Evolutionary conservation across 30 jellyfish, hydroid and myxozoan species (phyloP).

Genomic region (Aurelia coerulea): DNA sequence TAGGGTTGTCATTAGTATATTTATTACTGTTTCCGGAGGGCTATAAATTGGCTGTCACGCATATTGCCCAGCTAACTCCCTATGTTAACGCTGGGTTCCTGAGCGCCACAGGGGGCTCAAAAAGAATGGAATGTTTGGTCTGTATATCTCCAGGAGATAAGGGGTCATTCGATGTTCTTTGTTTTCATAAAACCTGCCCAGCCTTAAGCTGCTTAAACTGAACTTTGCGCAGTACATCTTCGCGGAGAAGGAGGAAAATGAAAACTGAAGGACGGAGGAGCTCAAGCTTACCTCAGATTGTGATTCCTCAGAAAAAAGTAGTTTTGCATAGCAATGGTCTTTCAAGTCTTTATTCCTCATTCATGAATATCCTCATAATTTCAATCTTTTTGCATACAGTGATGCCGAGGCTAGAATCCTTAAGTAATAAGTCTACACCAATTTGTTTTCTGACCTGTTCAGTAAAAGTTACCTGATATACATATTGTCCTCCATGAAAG

Average conservation of each 20-base stretch:
- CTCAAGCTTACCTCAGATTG: no score
- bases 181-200: conserved; percentile 60
- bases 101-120: conserved; percentile 64
- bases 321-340: no score
- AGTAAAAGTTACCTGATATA: no score
- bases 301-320: no score
- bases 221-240: conserved; percentile 26
- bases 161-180: conserved; percentile 69
- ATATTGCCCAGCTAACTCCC: conserved; percentile 67
- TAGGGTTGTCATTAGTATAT: conserved; percentile 61
- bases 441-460: no score
- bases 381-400: no score
- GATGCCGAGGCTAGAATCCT: no score
- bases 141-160: conserved; percentile 66
- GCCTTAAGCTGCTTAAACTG: conserved; percentile 47
- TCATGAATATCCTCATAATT: no score
- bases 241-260: conserved; percentile 37
- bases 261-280: no score
- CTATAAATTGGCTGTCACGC: conserved; percentile 79
- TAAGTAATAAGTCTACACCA: no score
- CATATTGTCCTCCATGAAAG: no score
- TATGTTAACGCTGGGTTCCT: conserved; percentile 76
- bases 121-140: conserved; percentile 82
- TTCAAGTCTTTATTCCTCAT: no score
- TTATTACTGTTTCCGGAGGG: conserved; percentile 76